These are phyloP conservation scores for Gouania willdenowi DNA, from an alignment of 2,797 vertebrate species.

Conservation along the genomic window DNA sequence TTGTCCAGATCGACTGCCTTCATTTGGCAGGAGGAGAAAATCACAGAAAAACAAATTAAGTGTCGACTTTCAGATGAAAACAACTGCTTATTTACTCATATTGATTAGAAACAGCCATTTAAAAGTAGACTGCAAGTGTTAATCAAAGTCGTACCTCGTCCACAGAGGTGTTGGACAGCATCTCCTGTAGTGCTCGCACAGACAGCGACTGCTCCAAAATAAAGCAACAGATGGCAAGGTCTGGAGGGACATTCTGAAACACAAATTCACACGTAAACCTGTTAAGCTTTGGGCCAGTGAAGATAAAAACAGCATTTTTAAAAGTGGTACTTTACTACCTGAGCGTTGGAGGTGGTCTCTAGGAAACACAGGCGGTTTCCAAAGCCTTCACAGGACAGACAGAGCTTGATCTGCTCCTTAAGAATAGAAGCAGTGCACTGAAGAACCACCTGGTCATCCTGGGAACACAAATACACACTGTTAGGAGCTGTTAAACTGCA, in stretches of 20 bases:
- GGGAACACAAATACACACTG: no score
- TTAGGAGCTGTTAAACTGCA: no score
- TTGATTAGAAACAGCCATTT: no score
- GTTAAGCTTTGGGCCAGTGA: no score
- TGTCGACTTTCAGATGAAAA: conserved; percentile 5
- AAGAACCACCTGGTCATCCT: conserved; percentile 88
- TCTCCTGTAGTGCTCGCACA: conserved; percentile 89
- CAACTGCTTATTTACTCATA: no score
- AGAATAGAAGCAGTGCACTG: conserved; percentile 88
- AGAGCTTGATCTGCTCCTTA: conserved; percentile 91
- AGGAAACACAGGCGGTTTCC: conserved; percentile 91
- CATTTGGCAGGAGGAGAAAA: conserved; percentile 14
- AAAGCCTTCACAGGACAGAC: conserved; percentile 89
- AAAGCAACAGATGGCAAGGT: conserved; percentile 90
- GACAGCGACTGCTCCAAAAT: conserved; percentile 90
- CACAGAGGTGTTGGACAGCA: conserved; percentile 87
- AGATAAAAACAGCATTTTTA: no score
- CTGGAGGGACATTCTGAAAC: conserved; percentile 86
- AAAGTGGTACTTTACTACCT: no score
- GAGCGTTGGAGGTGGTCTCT: conserved; percentile 89
- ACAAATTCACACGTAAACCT: no score
- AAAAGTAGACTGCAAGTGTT: not conserved
- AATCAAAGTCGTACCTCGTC: conserved; percentile 56
- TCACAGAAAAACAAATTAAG: conserved; percentile 14
- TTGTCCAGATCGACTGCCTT: conserved; percentile 79